Evolutionary conservation across 2,888 invertebrate genomes (phyloP).

Genomic region (Melinopterus prodromus): DNA sequence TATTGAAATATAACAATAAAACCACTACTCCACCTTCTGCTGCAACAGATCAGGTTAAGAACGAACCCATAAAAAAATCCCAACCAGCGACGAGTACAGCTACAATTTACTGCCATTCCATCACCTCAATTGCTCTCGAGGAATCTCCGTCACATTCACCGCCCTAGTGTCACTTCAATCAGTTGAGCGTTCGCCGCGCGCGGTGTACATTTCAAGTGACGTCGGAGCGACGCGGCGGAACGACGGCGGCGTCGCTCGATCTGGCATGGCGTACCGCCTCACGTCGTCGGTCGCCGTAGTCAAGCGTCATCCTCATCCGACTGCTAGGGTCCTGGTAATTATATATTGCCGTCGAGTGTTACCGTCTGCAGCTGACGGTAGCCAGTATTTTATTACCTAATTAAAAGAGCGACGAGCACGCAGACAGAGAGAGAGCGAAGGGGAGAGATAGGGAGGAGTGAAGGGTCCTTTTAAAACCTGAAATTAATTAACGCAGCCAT

Average conservation of each 20-base stretch:
- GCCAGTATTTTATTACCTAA: conserved; percentile 4
- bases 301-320: background rate
- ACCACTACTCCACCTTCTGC: too few species aligned
- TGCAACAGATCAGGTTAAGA: too few species aligned
- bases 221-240: background rate
- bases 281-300: background rate
- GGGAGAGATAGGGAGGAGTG: too few species aligned
- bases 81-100: too few species aligned
- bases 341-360: background rate
- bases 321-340: background rate
- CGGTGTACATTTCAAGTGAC: background rate
- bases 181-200: background rate
- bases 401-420: background rate
- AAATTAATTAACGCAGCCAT: conserved; percentile 4
- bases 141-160: background rate
- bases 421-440: background rate
- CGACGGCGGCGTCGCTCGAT: background rate
- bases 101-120: background rate
- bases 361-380: conserved; percentile 4
- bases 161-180: background rate
- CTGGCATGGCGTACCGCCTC: background rate
- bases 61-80: too few species aligned
- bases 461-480: background rate
- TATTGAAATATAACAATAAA: too few species aligned
- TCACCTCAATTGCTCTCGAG: background rate